Conservation (phyloP, 2,888 invertebrate genomes). For the Cantharis rustica region DNA sequence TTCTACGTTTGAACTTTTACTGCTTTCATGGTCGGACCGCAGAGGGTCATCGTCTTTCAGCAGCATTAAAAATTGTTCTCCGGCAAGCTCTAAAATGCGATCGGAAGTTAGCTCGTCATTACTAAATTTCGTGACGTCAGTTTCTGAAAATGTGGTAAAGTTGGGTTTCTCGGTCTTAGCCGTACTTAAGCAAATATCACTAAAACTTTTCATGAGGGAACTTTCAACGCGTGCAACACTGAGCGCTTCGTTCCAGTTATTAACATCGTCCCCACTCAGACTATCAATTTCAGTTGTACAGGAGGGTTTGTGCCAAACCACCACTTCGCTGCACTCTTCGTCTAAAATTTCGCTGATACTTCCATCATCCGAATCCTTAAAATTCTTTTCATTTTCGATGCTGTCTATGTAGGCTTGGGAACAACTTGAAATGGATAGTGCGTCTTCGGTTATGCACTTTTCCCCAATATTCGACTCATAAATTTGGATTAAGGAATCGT, state of each 20-base stretch:
- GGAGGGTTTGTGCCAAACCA: neutral
- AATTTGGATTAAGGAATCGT: neutral
- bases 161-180: neutral
- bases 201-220: slow-evolving; percentile 33
- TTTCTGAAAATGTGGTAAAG: neutral
- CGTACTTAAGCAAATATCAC: slow-evolving; percentile 26
- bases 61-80: slow-evolving; percentile 35
- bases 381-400: neutral
- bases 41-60: neutral
- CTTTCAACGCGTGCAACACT: slow-evolving; percentile 34
- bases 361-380: neutral
- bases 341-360: neutral
- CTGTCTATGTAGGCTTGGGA: neutral
- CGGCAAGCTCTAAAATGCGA: slow-evolving; percentile 39
- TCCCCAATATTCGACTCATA: neutral
- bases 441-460: neutral
- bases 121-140: neutral
- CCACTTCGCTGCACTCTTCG: neutral
- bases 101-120: slow-evolving; percentile 23
- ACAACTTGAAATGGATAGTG: neutral
- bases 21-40: neutral
- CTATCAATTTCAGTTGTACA: slow-evolving; percentile 30
- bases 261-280: slow-evolving; percentile 27
- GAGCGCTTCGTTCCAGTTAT: slow-evolving; percentile 32
- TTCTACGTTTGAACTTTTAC: neutral